phyloP scores from a whole-genome alignment of 2,888 invertebrate species.

The Nudaria mundana region DNA sequence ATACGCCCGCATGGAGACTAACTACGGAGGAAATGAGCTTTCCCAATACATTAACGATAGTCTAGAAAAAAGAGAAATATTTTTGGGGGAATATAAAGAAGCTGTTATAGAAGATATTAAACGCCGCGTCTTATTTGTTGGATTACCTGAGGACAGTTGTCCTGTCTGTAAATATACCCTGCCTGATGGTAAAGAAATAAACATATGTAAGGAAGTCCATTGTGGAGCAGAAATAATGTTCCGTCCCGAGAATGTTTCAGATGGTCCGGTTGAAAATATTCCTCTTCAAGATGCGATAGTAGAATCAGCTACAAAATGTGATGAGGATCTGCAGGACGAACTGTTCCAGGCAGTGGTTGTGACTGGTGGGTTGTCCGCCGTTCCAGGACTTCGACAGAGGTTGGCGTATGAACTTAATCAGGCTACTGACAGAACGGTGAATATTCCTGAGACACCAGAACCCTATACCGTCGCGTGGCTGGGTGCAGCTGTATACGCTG shows the following conservation, averaged over 20 bases:
- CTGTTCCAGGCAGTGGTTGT: constrained; percentile 47
- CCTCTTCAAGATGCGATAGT: constrained; percentile 47
- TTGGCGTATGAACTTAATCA: constrained; percentile 44
- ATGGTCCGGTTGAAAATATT: constrained; percentile 26
- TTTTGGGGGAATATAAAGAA: constrained; percentile 23
- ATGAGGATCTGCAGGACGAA: constrained; percentile 43
- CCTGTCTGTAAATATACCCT: constrained; percentile 30
- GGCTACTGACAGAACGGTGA: constrained; percentile 31
- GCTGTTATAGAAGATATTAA: not conserved
- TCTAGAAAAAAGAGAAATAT: constrained; percentile 34
- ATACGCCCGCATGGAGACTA: constrained; percentile 54
- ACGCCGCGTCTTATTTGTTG: not conserved
- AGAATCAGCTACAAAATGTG: constrained; percentile 48
- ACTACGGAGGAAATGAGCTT: constrained; percentile 44
- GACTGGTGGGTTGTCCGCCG: constrained; percentile 53
- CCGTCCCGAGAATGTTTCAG: constrained; percentile 45
- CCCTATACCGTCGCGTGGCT: constrained; percentile 56
- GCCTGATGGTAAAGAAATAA: constrained; percentile 47
- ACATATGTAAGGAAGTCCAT: constrained; percentile 51
- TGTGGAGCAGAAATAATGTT: constrained; percentile 54
- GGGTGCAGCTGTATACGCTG: constrained; percentile 63
- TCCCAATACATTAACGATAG: constrained; percentile 37
- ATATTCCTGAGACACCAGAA: constrained; percentile 45
- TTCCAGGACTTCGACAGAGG: constrained; percentile 50
- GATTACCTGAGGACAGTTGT: not conserved